A percentile compares a stretch with the other conserved stretches of the same genome.
These are phyloP conservation scores for Passer domesticus DNA, from an alignment of 2,113 vertebrate species.

Conservation along the genomic window DNA sequence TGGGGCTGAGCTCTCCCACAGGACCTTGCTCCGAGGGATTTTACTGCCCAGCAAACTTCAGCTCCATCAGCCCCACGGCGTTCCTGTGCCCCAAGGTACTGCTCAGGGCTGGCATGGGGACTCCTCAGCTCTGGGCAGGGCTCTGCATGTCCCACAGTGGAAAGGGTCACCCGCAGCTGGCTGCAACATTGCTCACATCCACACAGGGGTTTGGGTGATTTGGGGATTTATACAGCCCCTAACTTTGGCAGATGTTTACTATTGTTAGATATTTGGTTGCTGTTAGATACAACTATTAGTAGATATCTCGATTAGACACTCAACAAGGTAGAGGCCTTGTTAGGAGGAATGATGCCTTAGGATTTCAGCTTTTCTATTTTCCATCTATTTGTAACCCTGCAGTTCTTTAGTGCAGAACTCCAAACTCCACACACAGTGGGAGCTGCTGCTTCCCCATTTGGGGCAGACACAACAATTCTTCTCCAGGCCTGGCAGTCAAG, in stretches of 20 bases:
- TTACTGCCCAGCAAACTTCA: slow-evolving; percentile 81
- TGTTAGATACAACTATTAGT: background rate
- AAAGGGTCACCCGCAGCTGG: background rate
- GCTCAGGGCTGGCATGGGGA: background rate
- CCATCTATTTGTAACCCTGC: background rate
- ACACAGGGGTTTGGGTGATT: background rate
- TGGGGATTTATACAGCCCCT: background rate
- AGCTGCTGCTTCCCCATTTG: background rate
- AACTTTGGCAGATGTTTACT: background rate
- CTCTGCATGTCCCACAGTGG: background rate
- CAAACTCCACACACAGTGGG: background rate
- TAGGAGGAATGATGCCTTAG: background rate
- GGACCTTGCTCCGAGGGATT: slow-evolving; percentile 81
- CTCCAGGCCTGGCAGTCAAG: background rate
- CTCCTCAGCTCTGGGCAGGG: background rate
- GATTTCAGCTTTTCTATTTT: fast-evolving
- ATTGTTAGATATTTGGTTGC: background rate
- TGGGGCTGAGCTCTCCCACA: slow-evolving; percentile 75
- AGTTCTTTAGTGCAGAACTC: background rate
- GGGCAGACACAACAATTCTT: background rate
- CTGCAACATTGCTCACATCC: fast-evolving
- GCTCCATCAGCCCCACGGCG: slow-evolving; percentile 74
- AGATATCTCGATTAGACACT: background rate
- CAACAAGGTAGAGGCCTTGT: background rate
- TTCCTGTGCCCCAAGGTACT: slow-evolving; percentile 86